Percentiles rank a stretch among this genome's conserved stretches.
These are phyloP conservation scores for Pteruthius melanotis DNA, from an alignment of 2,113 vertebrate genomes.

Conservation along the genomic window DNA sequence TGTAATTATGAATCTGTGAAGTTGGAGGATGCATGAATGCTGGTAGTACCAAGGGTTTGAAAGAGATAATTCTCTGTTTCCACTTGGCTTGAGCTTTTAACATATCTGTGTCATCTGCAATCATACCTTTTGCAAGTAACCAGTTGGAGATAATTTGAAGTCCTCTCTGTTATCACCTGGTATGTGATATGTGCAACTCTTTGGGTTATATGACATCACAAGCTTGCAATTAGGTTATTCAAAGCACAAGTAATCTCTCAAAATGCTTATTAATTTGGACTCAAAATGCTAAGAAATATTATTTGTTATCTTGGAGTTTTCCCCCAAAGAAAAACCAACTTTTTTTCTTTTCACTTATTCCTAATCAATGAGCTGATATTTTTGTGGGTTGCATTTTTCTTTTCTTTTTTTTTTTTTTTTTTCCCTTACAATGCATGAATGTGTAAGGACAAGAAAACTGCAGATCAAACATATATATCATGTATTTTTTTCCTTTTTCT, in stretches of 20 bases:
- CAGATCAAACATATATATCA: not conserved
- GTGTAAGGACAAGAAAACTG: not conserved
- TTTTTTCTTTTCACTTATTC: not conserved
- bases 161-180: not conserved
- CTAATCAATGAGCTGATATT: not conserved
- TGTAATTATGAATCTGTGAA: not conserved
- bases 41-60: rapidly evolving
- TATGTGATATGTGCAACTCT: not conserved
- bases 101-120: not conserved
- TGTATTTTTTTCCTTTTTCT: not conserved
- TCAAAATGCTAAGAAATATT: not conserved
- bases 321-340: not conserved
- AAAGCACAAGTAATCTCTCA: not conserved
- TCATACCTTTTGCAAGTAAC: not conserved
- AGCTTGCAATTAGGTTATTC: not conserved
- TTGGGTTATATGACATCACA: not conserved
- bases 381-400: not conserved
- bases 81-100: not conserved
- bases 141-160: not conserved
- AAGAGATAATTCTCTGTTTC: not conserved
- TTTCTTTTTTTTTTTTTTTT: rapidly evolving
- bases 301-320: rapidly evolving
- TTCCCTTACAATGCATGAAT: not conserved
- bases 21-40: not conserved
- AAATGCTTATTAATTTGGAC: not conserved